Evolutionary conservation across 2,113 vertebrate genomes (phyloP), one percentile per base, ranked within the genome.

Genomic region (Tragelaphus scriptus): DNA sequence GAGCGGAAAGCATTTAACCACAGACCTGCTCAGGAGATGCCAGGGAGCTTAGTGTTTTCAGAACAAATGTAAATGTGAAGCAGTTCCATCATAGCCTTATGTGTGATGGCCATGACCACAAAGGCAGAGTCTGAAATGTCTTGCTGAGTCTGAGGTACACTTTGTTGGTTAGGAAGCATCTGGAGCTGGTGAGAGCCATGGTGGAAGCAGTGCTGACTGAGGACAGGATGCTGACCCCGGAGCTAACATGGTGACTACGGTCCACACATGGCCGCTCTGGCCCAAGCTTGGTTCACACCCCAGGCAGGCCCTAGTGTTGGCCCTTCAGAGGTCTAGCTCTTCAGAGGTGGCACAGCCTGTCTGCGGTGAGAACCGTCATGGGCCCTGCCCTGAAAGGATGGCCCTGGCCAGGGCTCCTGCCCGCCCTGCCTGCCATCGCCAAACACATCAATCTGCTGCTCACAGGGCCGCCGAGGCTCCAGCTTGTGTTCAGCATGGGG

Each of bases 171-270:
- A 68, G 40, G 16, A 32, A 82, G 49, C 49, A 21, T 21, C 8
- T 53, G 9, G 16, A 51, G 28, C 77, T 17, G 47, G 9, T 51
- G 77, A 51, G 5, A 81, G 79, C 49, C 17, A 13, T 40, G 36
- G 30, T 19, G 16, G 16, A 30, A 26, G 71, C 40, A 14, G 71
- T 77, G 17, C 49, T 17, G 21, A 47, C 11, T 36, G 0, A 44
- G 56, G 36, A 10, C n/a, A 40, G 32, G 12, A 8, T 9, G 12
- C 1, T 19, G 9, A 36, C 75, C 32, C n/a, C 36, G 47, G 47
- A 7, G 19, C 9, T 30, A 4, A 16, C 15, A 5, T 23, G 5
- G 19, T 9, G 30, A 4, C 61, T 6, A 7, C 6, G 26, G 2
- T 2, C 21, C 49, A 5, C n/a, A 4, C 88, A 28, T 8, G 9